phyloP scores from a whole-genome alignment of 1,140 invertebrate species.

The Parasteatoda tepidariorum region DNA sequence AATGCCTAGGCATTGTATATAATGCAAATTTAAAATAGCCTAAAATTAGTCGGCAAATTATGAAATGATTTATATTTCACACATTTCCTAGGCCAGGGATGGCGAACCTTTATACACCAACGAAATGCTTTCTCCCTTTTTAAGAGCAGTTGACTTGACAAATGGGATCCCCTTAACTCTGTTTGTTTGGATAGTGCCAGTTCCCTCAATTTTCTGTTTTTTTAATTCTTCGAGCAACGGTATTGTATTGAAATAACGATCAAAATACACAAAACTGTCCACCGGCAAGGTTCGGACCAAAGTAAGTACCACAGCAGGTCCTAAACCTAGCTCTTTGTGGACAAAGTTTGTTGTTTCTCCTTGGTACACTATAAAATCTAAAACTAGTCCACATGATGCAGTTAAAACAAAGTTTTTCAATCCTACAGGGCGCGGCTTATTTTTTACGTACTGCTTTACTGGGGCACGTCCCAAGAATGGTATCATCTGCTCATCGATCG shows the following conservation, averaged over 20 bases:
- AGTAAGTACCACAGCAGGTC: background rate
- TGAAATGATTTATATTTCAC: too few relatives aligned
- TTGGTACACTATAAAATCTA: background rate
- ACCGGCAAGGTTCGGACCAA: background rate
- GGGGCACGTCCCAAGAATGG: background rate
- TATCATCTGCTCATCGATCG: background rate
- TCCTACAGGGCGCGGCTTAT: background rate
- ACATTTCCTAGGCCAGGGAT: too few relatives aligned
- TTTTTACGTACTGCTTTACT: background rate
- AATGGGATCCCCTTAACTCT: background rate
- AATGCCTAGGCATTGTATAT: too few relatives aligned
- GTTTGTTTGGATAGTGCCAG: background rate
- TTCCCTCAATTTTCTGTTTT: background rate
- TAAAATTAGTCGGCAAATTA: too few relatives aligned
- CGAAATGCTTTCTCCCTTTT: background rate
- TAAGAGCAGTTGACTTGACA: background rate
- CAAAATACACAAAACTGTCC: background rate
- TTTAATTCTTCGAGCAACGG: background rate
- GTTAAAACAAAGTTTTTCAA: background rate
- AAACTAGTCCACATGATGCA: background rate
- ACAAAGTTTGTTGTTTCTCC: background rate
- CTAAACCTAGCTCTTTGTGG: background rate
- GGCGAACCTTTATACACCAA: too few relatives aligned
- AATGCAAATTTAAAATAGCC: too few relatives aligned
- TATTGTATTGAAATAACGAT: background rate